A percentile compares a stretch with the other conserved stretches of the same genome.
phyloP scores from a whole-genome alignment of 2,113 vertebrate species.

The Austrofundulus limnaeus region DNA sequence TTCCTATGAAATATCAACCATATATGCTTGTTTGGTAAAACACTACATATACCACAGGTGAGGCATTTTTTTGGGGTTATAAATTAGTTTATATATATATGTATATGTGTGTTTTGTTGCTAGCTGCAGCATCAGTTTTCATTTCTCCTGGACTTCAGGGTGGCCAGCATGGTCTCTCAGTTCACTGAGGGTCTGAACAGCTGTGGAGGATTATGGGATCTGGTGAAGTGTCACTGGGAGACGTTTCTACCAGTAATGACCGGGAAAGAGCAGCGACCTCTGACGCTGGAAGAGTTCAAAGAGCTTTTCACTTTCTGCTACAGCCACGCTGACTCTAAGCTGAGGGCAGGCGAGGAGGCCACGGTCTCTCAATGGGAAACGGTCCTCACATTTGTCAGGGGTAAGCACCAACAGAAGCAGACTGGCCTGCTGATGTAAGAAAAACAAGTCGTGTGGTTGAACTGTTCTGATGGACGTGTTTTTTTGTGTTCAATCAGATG shows the following conservation, averaged over 20 bases:
- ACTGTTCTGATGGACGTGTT: not conserved
- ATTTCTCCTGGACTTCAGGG: slow-evolving; percentile 39
- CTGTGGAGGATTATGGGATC: slow-evolving; percentile 71
- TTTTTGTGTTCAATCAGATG: slow-evolving; percentile 42
- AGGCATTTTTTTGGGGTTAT: too few species aligned
- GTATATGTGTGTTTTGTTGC: not conserved
- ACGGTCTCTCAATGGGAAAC: slow-evolving; percentile 61
- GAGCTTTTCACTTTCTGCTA: slow-evolving; percentile 61
- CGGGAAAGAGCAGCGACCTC: slow-evolving; percentile 1
- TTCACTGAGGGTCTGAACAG: slow-evolving; percentile 71
- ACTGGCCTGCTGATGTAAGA: too few species aligned
- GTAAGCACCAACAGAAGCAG: slow-evolving; percentile 32
- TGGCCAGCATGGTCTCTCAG: slow-evolving; percentile 70
- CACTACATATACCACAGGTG: slow-evolving; percentile 72
- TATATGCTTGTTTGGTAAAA: slow-evolving; percentile 61
- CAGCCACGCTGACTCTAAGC: slow-evolving; percentile 33
- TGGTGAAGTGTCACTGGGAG: slow-evolving; percentile 52
- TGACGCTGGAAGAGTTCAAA: slow-evolving; percentile 53
- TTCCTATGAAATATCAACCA: slow-evolving; percentile 48
- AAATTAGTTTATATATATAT: not conserved
- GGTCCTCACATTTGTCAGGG: slow-evolving; percentile 50
- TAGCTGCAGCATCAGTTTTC: not conserved
- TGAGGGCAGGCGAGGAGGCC: slow-evolving; percentile 55
- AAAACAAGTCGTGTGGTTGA: not conserved
- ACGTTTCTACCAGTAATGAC: slow-evolving; percentile 68